Percentiles rank a stretch among this genome's conserved stretches.
Conservation (phyloP, 1,140 invertebrate genomes). For the Uloborus diversus region DNA sequence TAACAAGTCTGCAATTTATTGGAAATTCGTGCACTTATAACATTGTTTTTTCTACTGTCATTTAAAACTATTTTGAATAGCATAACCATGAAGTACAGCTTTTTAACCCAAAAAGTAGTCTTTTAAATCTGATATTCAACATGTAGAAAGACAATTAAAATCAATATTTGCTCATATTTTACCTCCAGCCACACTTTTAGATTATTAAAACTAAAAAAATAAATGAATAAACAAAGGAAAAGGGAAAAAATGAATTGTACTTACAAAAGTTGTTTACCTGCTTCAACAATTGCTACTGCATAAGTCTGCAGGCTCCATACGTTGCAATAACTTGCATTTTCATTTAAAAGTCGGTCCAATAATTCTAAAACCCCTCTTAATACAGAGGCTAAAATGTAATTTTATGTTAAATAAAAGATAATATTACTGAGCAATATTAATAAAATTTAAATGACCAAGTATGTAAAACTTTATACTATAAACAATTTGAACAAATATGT, state of each 20-base stretch:
- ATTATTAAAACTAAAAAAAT: background rate
- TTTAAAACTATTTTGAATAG: no score
- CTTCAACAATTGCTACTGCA: background rate
- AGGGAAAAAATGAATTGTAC: background rate
- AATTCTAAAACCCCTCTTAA: background rate
- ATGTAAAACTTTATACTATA: background rate
- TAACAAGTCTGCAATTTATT: no score
- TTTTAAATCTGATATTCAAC: background rate
- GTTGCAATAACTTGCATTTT: background rate
- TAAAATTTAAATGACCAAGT: background rate
- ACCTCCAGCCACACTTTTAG: background rate
- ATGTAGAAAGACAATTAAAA: background rate
- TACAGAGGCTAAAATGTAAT: background rate
- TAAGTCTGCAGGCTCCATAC: background rate
- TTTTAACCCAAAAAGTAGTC: background rate
- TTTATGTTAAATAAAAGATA: background rate
- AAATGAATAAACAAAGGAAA: background rate
- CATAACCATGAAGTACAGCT: background rate
- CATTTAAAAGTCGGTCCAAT: conserved; percentile 3
- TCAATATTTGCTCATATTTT: background rate
- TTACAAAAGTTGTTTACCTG: conserved; percentile 14
- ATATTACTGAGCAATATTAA: background rate
- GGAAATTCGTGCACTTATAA: no score
- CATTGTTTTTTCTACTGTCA: no score
- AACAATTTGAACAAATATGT: background rate